Percentiles rank a stretch among this genome's conserved stretches.
These are phyloP conservation scores for Carterocephalus palaemon DNA, from an alignment of 2,888 invertebrate species.

Conservation along the genomic window DNA sequence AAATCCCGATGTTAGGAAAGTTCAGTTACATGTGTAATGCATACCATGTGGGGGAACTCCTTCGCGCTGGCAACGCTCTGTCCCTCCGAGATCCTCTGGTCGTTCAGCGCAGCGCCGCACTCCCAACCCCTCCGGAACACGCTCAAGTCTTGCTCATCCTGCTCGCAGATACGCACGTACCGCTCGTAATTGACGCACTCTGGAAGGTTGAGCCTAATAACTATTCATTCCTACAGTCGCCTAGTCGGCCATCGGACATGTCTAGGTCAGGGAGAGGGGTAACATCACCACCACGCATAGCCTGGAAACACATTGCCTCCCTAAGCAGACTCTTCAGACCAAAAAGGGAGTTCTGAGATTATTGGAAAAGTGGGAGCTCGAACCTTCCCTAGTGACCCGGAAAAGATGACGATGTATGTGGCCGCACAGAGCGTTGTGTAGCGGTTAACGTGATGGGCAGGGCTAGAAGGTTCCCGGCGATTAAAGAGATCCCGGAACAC, in stretches of 20 bases:
- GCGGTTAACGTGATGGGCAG: neutral
- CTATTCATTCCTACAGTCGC: neutral
- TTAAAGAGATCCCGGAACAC: no score
- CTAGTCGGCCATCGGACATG: no score
- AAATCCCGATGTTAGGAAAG: neutral
- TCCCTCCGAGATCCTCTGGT: neutral
- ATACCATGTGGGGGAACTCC: slow-evolving; percentile 2
- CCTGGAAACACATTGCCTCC: no score
- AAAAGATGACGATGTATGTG: neutral
- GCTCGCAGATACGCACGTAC: neutral
- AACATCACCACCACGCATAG: no score
- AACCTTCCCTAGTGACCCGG: neutral
- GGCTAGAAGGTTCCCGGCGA: neutral
- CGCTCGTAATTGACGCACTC: neutral
- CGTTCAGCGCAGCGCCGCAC: neutral
- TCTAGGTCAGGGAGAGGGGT: no score
- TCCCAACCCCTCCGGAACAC: neutral
- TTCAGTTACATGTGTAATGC: no score
- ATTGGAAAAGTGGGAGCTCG: neutral
- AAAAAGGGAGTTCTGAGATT: neutral
- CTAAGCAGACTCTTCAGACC: no score
- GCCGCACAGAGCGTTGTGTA: neutral
- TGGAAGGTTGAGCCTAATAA: neutral
- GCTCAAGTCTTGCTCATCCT: neutral
- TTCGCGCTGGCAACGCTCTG: neutral